Conservation (phyloP, 2,888 invertebrate species). For the Caenorhabditis wallacei region DNA sequence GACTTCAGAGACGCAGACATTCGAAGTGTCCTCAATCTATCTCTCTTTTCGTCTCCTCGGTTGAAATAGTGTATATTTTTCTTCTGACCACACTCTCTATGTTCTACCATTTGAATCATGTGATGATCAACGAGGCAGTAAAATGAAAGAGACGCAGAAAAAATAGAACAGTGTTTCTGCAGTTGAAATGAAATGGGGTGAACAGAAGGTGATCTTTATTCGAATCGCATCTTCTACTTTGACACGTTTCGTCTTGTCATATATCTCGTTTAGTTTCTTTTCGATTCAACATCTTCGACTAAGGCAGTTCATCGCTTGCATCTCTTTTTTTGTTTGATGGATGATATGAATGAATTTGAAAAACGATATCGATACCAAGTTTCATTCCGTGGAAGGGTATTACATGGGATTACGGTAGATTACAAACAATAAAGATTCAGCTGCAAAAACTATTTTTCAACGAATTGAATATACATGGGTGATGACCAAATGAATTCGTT, state of each 20-base stretch:
- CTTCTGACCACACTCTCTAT: slow-evolving; percentile 34
- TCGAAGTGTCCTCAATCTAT: slow-evolving; percentile 22
- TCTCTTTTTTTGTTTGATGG: slow-evolving; percentile 9
- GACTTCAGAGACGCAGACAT: slow-evolving; percentile 26
- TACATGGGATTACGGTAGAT: slow-evolving; percentile 23
- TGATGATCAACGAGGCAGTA: slow-evolving; percentile 12
- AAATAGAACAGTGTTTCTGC: slow-evolving; percentile 26
- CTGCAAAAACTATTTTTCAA: slow-evolving; percentile 3
- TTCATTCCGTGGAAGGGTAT: slow-evolving; percentile 14
- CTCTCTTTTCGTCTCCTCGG: slow-evolving; percentile 15
- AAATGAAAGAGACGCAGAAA: slow-evolving; percentile 22
- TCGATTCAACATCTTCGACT: slow-evolving; percentile 18
- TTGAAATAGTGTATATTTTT: slow-evolving; percentile 13
- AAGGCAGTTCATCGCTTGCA: slow-evolving; percentile 13
- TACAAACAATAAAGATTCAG: background rate
- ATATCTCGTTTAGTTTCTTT: slow-evolving; percentile 34
- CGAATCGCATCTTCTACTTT: slow-evolving; percentile 19
- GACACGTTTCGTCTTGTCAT: slow-evolving; percentile 19
- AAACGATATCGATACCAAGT: slow-evolving; percentile 27
- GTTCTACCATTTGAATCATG: slow-evolving; percentile 32
- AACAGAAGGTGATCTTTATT: slow-evolving; percentile 44
- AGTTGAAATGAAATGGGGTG: slow-evolving; percentile 28
- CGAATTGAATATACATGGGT: no score
- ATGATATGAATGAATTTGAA: slow-evolving; percentile 15
- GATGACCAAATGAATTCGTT: no score